phyloP scores from a whole-genome alignment of 2,888 invertebrate species.

The Ctena decussata region DNA sequence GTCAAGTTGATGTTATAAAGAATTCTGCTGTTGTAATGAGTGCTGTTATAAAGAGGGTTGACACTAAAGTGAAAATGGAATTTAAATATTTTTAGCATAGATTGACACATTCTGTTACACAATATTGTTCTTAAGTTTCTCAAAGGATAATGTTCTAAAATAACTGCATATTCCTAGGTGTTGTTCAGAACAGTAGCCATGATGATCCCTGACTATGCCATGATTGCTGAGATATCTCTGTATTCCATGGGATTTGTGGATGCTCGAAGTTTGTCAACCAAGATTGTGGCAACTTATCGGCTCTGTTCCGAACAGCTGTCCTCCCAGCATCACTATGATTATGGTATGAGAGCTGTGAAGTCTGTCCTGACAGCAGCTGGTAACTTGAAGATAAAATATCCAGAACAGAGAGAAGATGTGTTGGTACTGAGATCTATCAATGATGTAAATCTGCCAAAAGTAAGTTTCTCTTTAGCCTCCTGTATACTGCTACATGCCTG shows the following conservation, averaged over 20 bases:
- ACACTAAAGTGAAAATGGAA: too few relatives aligned
- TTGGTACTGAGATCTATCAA: constrained; percentile 86
- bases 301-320: constrained; percentile 87
- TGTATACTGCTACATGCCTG: too few relatives aligned
- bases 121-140: too few relatives aligned
- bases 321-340: constrained; percentile 87
- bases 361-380: constrained; percentile 86
- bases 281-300: constrained; percentile 86
- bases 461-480: constrained; percentile 33
- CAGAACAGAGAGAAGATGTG: constrained; percentile 84
- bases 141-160: too few relatives aligned
- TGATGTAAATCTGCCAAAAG: constrained; percentile 87
- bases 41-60: too few relatives aligned
- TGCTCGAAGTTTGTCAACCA: constrained; percentile 84
- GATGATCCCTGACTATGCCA: constrained; percentile 87
- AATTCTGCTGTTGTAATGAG: too few relatives aligned
- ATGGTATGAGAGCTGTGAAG: constrained; percentile 87
- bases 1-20: too few relatives aligned
- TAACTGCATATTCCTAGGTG: constrained; percentile 73
- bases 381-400: constrained; percentile 86
- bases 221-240: constrained; percentile 86
- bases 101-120: too few relatives aligned
- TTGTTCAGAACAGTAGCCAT: constrained; percentile 87
- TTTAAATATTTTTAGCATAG: too few relatives aligned
- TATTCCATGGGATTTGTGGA: constrained; percentile 87